A percentile compares a stretch with the other conserved stretches of the same genome.
These are phyloP conservation scores for Nebria brevicollis DNA, from an alignment of 2,888 invertebrate genomes.

Conservation along the genomic window DNA sequence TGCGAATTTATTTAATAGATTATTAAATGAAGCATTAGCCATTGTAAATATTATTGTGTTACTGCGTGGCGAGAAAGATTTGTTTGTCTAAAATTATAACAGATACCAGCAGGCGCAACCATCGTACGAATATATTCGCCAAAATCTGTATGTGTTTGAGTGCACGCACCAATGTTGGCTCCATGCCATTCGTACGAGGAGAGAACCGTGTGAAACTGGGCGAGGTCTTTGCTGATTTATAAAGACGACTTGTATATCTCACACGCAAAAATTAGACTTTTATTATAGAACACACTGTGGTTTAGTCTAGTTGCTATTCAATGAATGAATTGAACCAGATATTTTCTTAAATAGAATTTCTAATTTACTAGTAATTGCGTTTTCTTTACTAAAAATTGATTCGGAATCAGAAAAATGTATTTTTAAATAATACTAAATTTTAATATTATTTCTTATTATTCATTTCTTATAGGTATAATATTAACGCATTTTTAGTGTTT, in stretches of 20 bases:
- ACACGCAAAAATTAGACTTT: background rate
- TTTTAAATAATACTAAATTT: too few species aligned
- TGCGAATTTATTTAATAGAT: background rate
- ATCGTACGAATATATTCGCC: background rate
- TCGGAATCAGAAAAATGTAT: too few species aligned
- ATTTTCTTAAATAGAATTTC: background rate
- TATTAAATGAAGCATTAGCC: constrained; percentile 35
- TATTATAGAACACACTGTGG: background rate
- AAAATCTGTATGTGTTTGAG: background rate
- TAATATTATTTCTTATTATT: too few species aligned
- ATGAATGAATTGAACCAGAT: background rate
- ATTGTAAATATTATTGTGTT: constrained; percentile 46
- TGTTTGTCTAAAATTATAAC: constrained; percentile 45
- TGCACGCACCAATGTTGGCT: constrained; percentile 9
- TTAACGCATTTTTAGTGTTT: too few species aligned
- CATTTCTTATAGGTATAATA: too few species aligned
- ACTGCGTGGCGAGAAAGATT: constrained; percentile 33
- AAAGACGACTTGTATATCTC: background rate
- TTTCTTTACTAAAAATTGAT: too few species aligned
- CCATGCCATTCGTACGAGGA: background rate
- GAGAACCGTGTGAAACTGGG: constrained; percentile 19
- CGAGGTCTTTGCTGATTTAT: background rate
- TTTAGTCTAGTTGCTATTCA: background rate
- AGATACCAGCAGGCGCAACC: constrained; percentile 27
- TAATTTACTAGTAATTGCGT: too few species aligned